phyloP scores from a whole-genome alignment of 2,797 vertebrate genomes.

The Melanotaenia trifasciata region DNA sequence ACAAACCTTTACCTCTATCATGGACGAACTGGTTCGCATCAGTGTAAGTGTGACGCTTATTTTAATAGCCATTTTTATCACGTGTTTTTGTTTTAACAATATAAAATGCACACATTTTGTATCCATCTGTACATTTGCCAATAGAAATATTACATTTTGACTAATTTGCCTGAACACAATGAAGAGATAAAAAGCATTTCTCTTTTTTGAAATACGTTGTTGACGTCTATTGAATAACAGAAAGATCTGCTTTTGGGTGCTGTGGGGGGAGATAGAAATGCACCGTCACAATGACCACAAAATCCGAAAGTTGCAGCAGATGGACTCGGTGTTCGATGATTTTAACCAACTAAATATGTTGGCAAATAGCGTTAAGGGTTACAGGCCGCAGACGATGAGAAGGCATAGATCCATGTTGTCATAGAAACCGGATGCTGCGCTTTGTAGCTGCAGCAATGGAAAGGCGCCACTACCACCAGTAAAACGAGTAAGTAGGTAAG shows the following conservation, averaged over 20 bases:
- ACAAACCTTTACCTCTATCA: constrained; percentile 93
- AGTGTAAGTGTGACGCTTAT: constrained; percentile 87
- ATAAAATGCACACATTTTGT: not conserved
- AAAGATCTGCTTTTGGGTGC: not conserved
- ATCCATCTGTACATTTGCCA: not conserved
- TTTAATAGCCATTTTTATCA: constrained; percentile 23
- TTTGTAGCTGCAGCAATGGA: constrained; percentile 41
- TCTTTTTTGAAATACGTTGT: not conserved
- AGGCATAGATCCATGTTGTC: constrained; percentile 74
- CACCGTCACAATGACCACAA: not conserved
- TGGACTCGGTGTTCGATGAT: not conserved
- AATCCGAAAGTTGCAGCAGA: not conserved
- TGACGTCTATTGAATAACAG: constrained; percentile 7
- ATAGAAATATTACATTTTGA: not conserved
- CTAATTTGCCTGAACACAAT: not conserved
- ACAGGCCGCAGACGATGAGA: constrained; percentile 32
- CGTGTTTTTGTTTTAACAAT: constrained; percentile 5
- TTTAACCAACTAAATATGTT: not conserved
- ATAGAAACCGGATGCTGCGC: constrained; percentile 81
- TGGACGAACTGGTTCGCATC: constrained; percentile 94
- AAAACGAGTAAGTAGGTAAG: constrained; percentile 2
- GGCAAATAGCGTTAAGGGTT: constrained; percentile 12
- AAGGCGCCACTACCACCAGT: constrained; percentile 35
- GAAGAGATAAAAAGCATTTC: not conserved
- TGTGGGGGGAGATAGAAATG: not conserved